Conservation (phyloP, 2,888 invertebrate genomes). For the Hyalella azteca region DNA sequence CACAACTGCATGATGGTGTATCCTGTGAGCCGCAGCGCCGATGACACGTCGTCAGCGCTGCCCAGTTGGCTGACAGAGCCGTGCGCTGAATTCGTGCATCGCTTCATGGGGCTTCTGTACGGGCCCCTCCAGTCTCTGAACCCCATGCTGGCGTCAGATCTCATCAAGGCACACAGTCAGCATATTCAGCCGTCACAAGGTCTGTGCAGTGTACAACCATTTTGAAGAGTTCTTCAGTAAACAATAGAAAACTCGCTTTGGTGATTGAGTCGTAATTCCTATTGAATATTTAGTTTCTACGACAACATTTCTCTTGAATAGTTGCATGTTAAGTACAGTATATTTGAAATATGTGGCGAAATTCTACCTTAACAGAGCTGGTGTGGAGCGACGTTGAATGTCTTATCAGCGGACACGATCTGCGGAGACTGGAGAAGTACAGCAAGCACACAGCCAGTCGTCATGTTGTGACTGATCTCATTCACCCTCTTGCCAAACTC, state of each 20-base stretch:
- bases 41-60: not conserved
- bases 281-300: too few species aligned
- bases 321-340: not conserved
- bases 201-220: too few species aligned
- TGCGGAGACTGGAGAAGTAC: constrained; percentile 85
- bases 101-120: constrained; percentile 79
- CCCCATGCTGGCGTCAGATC: constrained; percentile 75
- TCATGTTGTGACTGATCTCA: constrained; percentile 85
- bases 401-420: constrained; percentile 80
- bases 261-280: too few species aligned
- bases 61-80: constrained; percentile 76
- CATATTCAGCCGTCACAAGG: constrained; percentile 40
- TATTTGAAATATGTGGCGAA: not conserved
- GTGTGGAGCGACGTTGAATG: constrained; percentile 69
- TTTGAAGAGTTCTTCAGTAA: too few species aligned
- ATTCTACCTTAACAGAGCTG: constrained; percentile 47
- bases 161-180: constrained; percentile 61
- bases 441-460: constrained; percentile 91
- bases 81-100: constrained; percentile 82
- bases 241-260: too few species aligned
- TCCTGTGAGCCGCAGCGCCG: constrained; percentile 67
- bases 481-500: constrained; percentile 77
- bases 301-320: too few species aligned
- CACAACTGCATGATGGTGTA: constrained; percentile 96
- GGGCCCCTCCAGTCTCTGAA: constrained; percentile 78